Evolutionary conservation across 2,888 invertebrate species (phyloP), one percentile per base, ranked within the genome.

Genomic region (Syritta pipiens): DNA sequence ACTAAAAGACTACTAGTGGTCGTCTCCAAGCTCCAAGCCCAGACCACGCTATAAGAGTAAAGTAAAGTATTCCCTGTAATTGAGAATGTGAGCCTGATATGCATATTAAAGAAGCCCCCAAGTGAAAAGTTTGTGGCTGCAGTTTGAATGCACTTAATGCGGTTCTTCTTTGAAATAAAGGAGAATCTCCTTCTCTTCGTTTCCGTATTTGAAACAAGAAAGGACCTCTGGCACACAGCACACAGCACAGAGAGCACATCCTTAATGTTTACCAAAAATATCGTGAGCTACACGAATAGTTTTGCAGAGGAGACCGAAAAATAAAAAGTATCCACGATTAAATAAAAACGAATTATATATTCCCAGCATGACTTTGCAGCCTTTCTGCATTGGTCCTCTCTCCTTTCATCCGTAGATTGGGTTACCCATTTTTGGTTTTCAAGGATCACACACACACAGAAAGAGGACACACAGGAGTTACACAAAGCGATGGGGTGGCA

Each of bases 261-360:
- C 32, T 40, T 40, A 42, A 30, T 72, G 37, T 74, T 74, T 68
- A 55, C 60, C 76, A 46, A 71, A n/a, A 63, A 72, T 67, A 67
- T 72, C 48, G 40, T 55, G 24, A 68, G 53, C 32, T 44, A 32
- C 46, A 10, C 30, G 10, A 40, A 35, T 48, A 55, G 60, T 48
- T 46, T 48, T 30, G 35, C 46, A 32, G 9, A 51, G 44, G 20
- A 6, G 7, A 60, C 26, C 20, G 28, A 42, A 12, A 48, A 51
- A 53, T 22, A 55, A 32, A 51, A 30, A 40, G 30, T 51, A 67
- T 46, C 26, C 17, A 48, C 59, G 60, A 79, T 79, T 72, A 72
- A 71, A 77, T 71, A 57, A 57, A 72, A 79, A 49, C 37, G 35
- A 79, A 79, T 79, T 74, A 79, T 60, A 44, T 74, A 79, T 74